Conservation (phyloP, 2,797 vertebrate genomes). For the Lindbergichthys nudifrons region DNA sequence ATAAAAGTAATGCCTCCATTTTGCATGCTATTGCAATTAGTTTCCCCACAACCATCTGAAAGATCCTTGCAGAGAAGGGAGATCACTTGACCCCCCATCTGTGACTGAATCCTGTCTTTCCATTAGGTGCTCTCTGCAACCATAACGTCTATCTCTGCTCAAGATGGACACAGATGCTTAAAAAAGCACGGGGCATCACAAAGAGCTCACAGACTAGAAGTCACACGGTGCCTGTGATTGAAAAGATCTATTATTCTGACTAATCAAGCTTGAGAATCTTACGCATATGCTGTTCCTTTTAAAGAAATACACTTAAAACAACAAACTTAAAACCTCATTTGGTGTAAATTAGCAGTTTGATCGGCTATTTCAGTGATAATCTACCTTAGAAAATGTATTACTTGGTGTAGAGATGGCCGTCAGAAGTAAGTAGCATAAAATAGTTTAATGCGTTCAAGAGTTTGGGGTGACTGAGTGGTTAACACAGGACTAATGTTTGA, state of each 20-base stretch:
- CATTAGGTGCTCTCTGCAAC: slow-evolving; percentile 72
- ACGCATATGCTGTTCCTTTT: slow-evolving; percentile 41
- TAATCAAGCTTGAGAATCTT: slow-evolving; percentile 38
- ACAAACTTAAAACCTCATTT: slow-evolving; percentile 14
- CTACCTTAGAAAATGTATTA: slow-evolving; percentile 39
- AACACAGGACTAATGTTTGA: slow-evolving; percentile 25
- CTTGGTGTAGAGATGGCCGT: slow-evolving; percentile 53
- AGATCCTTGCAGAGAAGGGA: slow-evolving; percentile 73
- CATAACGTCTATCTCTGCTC: slow-evolving; percentile 71
- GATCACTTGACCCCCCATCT: slow-evolving; percentile 82
- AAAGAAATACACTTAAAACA: slow-evolving; percentile 40
- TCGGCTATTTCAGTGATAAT: slow-evolving; percentile 40
- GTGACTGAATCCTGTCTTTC: slow-evolving; percentile 71
- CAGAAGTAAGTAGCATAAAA: slow-evolving; percentile 47
- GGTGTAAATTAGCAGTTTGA: slow-evolving; percentile 9
- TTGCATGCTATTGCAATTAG: slow-evolving; percentile 83
- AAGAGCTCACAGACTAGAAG: slow-evolving; percentile 74
- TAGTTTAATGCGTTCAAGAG: slow-evolving; percentile 26
- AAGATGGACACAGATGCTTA: slow-evolving; percentile 71
- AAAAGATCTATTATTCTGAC: slow-evolving; percentile 75
- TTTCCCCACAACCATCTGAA: slow-evolving; percentile 80
- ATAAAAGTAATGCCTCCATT: slow-evolving; percentile 84
- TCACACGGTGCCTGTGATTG: slow-evolving; percentile 71
- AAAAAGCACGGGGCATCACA: slow-evolving; percentile 71
- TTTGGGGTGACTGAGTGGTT: slow-evolving; percentile 34